Base-by-base conservation (phyloP, 2,113 vertebrate species). In the Passer montanus region DNA sequence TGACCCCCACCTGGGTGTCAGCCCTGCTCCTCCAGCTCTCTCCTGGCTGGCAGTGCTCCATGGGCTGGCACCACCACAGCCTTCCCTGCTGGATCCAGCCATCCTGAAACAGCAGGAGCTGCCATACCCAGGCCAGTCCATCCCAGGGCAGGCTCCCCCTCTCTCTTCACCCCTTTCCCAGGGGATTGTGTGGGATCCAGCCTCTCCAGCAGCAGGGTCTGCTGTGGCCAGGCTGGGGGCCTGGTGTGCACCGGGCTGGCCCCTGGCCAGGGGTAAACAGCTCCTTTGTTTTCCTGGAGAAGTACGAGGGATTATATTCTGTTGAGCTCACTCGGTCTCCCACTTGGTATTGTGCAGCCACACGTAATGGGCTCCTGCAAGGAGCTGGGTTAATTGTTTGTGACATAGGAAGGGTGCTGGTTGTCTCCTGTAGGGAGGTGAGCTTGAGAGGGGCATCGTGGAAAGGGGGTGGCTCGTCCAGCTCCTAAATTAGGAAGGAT, bases 41-140 rank as follows among this genome's bases (percentile, higher is more conserved):
- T 62, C 60, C 64, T 1, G 0, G 16, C 59, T 23, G 82, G 33
- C 53, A 20, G 0, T 3, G 0, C 13, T 31, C 27, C 4, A 0
- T 41, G 44, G 21, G 18, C 67, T 9, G 26, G 21, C 31, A 59
- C 49, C 35, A 13, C 23, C 16, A 0, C 0, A 13, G n/a, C 35
- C 28, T 50, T 70, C 80, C 75, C 33, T 37, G 63, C 82, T 11
- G 13, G 35, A 52, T 23, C 11, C 24, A 11, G 22, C 60, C 27
- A 1, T 39, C 72, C 84, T 15, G 1, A 33, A 27, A 13, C 2
- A 1, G 35, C 1, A 5, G 62, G 80, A 88, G 63, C 84, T 67
- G 80, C 76, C 26, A 0, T 7, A 7, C 5, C 44, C 69, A 3
- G 69, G 18, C 84, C 19, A 18, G 23, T n/a, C n/a, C 3, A 9